Evolutionary conservation across 2,113 vertebrate genomes (phyloP), one percentile per base, ranked within the genome.

Genomic region (Monarcha castaneiventris): DNA sequence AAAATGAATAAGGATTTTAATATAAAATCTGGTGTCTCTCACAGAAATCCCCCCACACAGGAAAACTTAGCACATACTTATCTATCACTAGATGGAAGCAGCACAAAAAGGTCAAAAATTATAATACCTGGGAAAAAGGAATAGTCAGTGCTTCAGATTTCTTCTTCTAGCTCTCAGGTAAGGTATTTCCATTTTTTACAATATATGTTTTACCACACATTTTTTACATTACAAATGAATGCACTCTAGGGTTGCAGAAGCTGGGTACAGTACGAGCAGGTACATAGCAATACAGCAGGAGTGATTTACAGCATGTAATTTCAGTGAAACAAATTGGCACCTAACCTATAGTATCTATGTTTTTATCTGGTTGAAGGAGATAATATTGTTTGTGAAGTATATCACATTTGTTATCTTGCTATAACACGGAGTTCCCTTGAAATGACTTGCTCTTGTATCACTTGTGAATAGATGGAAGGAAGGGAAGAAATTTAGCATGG

Each of bases 291-390:
- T 87, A 74, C 16, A 87, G 44, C 35, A 82, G 48, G 35, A 94
- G 48, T 82, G 87, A 95, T 90, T 93, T 90, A 87, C 75, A 94
- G 85, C 67, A 43, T 43, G 63, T 59, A 63, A 94, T 90, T 88
- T 77, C n/a, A 90, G 85, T 62, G 85, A 90, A 95, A 94, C 32
- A 94, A 94, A 93, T 77, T 85, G 92, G 85, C 85, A 91, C 49
- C 90, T 94, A 77, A 93, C 85, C 85, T 73, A 30, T 33, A 68
- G 75, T 49, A 96, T 92, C 88, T 83, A 11, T 69, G 44, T 88
- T 93, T 96, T 89, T 77, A 88, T 94, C 67, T 92, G 82, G 59
- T 37, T 88, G 82, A 90, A 95, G 71, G 51, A 85, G 88, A 90
- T 86, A 95, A 93, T 51, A 44, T 51, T 76, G n/a, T 68, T 93